A percentile compares a stretch with the other conserved stretches of the same genome.
phyloP scores from a whole-genome alignment of 2,113 vertebrate species.

The Actenoides lindsayi region DNA sequence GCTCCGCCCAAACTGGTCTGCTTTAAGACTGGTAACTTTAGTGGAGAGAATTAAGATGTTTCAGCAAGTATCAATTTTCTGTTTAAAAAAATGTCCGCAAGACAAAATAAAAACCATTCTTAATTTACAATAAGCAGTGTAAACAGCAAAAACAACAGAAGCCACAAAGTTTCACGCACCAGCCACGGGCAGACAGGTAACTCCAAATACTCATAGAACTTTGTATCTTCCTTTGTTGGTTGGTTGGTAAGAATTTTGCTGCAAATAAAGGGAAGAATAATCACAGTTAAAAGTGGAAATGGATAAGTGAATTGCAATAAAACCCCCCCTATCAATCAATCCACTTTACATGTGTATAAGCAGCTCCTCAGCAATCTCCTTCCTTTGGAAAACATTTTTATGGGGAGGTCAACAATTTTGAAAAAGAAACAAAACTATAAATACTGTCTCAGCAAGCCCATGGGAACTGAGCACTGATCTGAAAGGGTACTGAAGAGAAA shows the following conservation, averaged over 20 bases:
- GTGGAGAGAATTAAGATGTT: slow-evolving; percentile 57
- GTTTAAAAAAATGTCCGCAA: slow-evolving; percentile 74
- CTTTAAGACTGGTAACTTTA: slow-evolving; percentile 61
- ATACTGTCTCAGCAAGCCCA: background rate
- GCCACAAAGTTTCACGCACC: slow-evolving; percentile 69
- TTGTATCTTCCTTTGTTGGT: slow-evolving; percentile 99
- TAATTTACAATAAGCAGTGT: slow-evolving; percentile 79
- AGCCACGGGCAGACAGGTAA: slow-evolving; percentile 49
- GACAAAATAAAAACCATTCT: slow-evolving; percentile 59
- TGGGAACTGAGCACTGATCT: background rate
- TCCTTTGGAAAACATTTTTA: background rate
- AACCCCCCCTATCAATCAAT: background rate
- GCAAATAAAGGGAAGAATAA: slow-evolving; percentile 53
- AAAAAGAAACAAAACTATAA: background rate
- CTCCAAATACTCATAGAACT: slow-evolving; percentile 85
- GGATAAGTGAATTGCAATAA: background rate
- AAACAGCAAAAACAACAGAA: slow-evolving; percentile 74
- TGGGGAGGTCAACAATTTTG: background rate
- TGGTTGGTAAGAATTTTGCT: slow-evolving; percentile 99
- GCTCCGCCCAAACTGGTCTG: slow-evolving; percentile 47
- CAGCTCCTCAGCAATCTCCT: background rate
- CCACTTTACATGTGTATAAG: background rate
- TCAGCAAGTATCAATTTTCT: slow-evolving; percentile 71
- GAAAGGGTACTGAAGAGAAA: background rate
- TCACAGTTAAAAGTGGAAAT: background rate